These are phyloP conservation scores for Hyposoter dolosus DNA, from an alignment of 2,888 invertebrate species.

Conservation along the genomic window DNA sequence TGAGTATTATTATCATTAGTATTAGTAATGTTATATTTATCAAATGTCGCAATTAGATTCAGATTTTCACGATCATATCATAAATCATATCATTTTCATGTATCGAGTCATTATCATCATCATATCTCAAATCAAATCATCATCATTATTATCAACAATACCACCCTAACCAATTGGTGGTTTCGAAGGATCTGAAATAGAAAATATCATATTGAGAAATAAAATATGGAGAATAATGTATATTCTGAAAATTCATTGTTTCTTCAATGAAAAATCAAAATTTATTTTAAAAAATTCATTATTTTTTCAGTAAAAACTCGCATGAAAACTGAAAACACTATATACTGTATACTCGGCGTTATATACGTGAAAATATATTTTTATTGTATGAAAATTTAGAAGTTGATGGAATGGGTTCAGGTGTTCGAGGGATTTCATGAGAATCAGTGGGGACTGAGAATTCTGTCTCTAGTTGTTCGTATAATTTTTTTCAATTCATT, in stretches of 20 bases:
- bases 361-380: too few relatives aligned
- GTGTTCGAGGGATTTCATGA: background rate
- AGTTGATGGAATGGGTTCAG: background rate
- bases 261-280: too few relatives aligned
- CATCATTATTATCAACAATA: too few relatives aligned
- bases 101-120: conserved; percentile 12
- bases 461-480: background rate
- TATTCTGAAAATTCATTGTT: too few relatives aligned
- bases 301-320: too few relatives aligned
- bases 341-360: too few relatives aligned
- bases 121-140: conserved; percentile 26
- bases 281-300: too few relatives aligned
- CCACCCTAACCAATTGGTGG: too few relatives aligned
- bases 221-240: conserved; percentile 7
- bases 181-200: conserved; percentile 18
- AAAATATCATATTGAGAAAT: background rate
- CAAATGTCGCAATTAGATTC: conserved; percentile 20
- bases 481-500: too few relatives aligned
- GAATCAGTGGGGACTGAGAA: background rate
- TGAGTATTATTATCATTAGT: background rate
- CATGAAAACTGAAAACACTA: too few relatives aligned
- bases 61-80: background rate
- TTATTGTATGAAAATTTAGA: background rate
- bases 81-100: conserved; percentile 9
- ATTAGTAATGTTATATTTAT: conserved; percentile 9